Percentiles rank a stretch among this genome's conserved stretches.
Conservation (phyloP, 2,888 invertebrate species). For the Crepidodera aurea region DNA sequence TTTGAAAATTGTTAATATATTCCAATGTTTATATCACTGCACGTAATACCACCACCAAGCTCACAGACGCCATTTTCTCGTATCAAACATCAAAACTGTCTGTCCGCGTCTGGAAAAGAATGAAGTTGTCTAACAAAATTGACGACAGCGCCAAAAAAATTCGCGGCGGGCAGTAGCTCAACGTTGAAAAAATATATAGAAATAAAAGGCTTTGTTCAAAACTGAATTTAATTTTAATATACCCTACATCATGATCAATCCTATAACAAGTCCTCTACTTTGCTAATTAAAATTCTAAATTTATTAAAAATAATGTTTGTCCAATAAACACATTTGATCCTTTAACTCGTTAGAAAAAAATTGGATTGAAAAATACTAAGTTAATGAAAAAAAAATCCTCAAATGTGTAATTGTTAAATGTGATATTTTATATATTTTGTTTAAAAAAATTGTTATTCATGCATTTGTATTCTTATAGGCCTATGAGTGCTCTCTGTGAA, state of each 20-base stretch:
- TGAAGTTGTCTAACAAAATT: conserved; percentile 34
- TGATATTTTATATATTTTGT: no score
- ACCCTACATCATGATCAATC: no score
- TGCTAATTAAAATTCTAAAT: no score
- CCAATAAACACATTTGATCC: no score
- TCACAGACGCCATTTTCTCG: conserved; percentile 62
- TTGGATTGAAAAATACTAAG: no score
- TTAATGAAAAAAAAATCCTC: no score
- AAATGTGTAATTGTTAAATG: no score
- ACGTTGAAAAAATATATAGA: conserved; percentile 22
- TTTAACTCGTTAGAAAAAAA: no score
- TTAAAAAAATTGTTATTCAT: no score
- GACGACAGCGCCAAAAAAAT: conserved; percentile 50
- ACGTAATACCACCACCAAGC: conserved; percentile 60
- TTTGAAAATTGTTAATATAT: conserved; percentile 51
- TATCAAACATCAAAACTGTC: conserved; percentile 44
- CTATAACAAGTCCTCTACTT: no score
- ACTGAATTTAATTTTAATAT: neutral
- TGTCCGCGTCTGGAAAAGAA: conserved; percentile 58
- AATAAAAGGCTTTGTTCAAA: neutral
- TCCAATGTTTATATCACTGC: conserved; percentile 59
- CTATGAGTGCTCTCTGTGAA: neutral
- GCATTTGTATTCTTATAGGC: no score
- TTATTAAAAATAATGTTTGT: no score
- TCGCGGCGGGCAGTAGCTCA: conserved; percentile 45